Conservation (phyloP, 2,113 vertebrate species). For the Herpetotheres cachinnans region DNA sequence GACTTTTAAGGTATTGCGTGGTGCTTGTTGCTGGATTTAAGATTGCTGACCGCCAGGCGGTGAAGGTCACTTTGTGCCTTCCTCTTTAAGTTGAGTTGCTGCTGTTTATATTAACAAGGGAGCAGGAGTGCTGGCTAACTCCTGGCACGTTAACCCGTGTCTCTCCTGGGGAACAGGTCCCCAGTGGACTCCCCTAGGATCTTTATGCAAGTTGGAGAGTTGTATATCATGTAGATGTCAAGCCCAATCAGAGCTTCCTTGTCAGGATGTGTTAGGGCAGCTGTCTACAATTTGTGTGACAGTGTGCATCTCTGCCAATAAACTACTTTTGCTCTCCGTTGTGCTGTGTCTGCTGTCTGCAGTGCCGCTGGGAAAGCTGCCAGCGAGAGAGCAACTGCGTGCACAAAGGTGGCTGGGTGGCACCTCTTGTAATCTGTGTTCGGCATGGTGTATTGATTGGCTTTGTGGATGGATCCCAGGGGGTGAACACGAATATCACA, state of each 20-base stretch:
- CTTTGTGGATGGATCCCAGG: conserved; percentile 24
- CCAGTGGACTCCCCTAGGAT: background rate
- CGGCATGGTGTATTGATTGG: conserved; percentile 27
- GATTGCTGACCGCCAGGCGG: background rate
- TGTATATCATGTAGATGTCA: background rate
- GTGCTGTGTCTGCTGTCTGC: conserved; percentile 27
- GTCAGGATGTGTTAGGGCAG: conserved; percentile 32
- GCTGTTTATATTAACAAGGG: background rate
- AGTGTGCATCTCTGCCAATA: background rate
- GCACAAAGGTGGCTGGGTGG: conserved; percentile 47
- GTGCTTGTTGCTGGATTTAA: background rate
- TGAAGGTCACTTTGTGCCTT: conserved; percentile 21
- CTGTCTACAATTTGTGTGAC: conserved; percentile 47
- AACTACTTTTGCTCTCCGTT: conserved; percentile 6
- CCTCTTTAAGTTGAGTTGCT: background rate
- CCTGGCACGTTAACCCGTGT: background rate
- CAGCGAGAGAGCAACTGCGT: conserved; percentile 20
- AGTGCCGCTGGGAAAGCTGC: conserved; percentile 56
- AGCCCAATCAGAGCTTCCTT: background rate
- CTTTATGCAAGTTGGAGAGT: background rate
- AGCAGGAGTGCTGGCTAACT: background rate
- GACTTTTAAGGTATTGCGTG: background rate
- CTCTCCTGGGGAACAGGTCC: background rate
- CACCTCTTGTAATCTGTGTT: conserved; percentile 37
- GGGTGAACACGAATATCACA: background rate